Conservation (phyloP, 2,113 vertebrate genomes). For the Pluvianellus socialis region DNA sequence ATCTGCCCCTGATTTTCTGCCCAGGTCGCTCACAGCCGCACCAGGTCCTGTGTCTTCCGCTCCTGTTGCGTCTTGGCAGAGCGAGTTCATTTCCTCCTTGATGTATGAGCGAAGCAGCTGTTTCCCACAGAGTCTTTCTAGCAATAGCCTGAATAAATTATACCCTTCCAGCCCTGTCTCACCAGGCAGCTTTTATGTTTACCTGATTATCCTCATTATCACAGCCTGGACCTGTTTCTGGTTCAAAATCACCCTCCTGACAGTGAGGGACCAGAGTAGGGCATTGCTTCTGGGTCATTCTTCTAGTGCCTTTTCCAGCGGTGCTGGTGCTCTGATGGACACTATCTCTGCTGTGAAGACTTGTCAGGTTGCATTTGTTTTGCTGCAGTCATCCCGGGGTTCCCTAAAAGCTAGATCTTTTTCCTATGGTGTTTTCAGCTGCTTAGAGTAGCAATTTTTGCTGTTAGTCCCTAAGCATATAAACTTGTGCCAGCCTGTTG, state of each 20-base stretch:
- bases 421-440: neutral
- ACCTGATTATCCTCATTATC: slow-evolving; percentile 41
- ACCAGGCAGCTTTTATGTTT: slow-evolving; percentile 3
- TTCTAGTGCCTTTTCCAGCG: neutral
- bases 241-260: neutral
- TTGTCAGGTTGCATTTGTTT: slow-evolving; percentile 1
- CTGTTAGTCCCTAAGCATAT: neutral
- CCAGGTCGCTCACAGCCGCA: neutral
- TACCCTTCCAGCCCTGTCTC: slow-evolving; percentile 9
- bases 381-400: neutral
- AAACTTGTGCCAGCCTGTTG: neutral
- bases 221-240: neutral
- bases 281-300: neutral
- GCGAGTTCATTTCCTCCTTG: neutral
- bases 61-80: neutral
- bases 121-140: slow-evolving; percentile 28
- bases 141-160: neutral
- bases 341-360: neutral
- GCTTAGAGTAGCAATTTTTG: neutral
- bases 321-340: neutral
- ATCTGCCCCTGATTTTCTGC: neutral
- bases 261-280: neutral
- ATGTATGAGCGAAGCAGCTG: neutral
- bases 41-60: neutral
- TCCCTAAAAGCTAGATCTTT: neutral